Base-by-base conservation (phyloP, 1,140 invertebrate species). In the Diabrotica virgifera region DNA sequence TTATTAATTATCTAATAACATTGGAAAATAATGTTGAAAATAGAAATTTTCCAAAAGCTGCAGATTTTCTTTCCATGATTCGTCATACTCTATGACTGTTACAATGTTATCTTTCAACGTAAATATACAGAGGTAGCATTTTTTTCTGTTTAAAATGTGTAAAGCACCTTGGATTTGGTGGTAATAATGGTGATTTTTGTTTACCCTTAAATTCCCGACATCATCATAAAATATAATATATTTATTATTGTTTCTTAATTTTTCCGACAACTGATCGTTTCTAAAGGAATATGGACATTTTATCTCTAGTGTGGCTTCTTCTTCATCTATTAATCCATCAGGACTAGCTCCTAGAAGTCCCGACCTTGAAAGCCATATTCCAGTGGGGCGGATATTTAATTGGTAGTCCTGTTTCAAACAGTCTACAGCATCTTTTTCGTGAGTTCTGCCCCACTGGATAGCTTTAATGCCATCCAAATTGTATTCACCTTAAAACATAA, bases 241-340 rank as follows among this genome's bases (percentile, higher is more conserved):
- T 40, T 58, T 70, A 59, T 62, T 55, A 11, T 66, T n/a, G 50
- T 56, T 60, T 55, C 64, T 63, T 37, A 63, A 38, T 55, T 56
- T 59, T 52, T 68, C 36, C 10, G 40, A 52, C 40, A 68, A 62
- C 13, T 52, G 10, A 14, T 62, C 63, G 67, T 70, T 64, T 65
- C 64, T 55, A 36, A 50, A 65, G n/a, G 64, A 40, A 67, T 65
- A 74, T 36, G 70, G 70, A 58, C 69, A 74, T 62, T 72, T 72
- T 8, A 70, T 61, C 67, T 74, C 72, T 13, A 70, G 59, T 52
- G 70, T 50, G 7, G 58, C 62, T 14, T 73, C 66, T n/a, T 72
- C 63, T 36, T 51, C 65, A 53, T 67, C 37, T 50, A 74, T 64
- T 35, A 70, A 70, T 24, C 24, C 24, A 24, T 24, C 24, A 24